These are phyloP conservation scores for Sebastes vulpes DNA, from an alignment of 2,797 vertebrate species.

Conservation along the genomic window DNA sequence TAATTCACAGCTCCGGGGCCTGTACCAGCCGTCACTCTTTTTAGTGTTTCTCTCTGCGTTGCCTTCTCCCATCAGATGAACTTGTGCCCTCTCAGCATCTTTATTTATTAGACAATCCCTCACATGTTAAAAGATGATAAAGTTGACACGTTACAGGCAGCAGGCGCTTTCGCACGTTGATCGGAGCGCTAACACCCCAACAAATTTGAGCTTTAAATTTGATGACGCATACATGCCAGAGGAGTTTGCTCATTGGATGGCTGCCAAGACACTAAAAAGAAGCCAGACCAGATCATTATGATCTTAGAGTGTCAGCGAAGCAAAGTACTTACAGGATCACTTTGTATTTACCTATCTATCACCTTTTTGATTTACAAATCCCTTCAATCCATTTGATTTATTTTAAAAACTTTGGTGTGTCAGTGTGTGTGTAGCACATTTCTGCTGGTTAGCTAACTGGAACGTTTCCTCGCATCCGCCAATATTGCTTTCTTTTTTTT, in stretches of 20 bases:
- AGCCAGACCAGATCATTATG: constrained; percentile 54
- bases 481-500: constrained; percentile 29
- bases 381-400: constrained; percentile 27
- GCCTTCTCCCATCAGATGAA: constrained; percentile 66
- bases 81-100: constrained; percentile 67
- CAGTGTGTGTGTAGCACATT: constrained; percentile 18
- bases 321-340: constrained; percentile 32
- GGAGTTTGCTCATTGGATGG: constrained; percentile 74
- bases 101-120: constrained; percentile 79
- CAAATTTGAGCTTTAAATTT: constrained; percentile 83
- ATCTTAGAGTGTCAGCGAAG: constrained; percentile 37
- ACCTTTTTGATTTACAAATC: constrained; percentile 36
- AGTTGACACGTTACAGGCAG: constrained; percentile 80
- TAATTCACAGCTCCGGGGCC: constrained; percentile 80
- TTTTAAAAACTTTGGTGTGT: not conserved
- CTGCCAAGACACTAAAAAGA: constrained; percentile 67
- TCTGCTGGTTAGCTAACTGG: constrained; percentile 32
- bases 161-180: constrained; percentile 56
- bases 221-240: constrained; percentile 80
- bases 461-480: constrained; percentile 29
- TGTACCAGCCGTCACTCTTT: constrained; percentile 70
- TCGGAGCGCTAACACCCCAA: constrained; percentile 65
- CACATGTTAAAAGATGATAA: constrained; percentile 77
- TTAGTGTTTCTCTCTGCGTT: constrained; percentile 55
- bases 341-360: constrained; percentile 22